Percentiles rank a stretch among this genome's conserved stretches.
These are phyloP conservation scores for Dynastes hyllus DNA, from an alignment of 2,888 invertebrate species.

Conservation along the genomic window DNA sequence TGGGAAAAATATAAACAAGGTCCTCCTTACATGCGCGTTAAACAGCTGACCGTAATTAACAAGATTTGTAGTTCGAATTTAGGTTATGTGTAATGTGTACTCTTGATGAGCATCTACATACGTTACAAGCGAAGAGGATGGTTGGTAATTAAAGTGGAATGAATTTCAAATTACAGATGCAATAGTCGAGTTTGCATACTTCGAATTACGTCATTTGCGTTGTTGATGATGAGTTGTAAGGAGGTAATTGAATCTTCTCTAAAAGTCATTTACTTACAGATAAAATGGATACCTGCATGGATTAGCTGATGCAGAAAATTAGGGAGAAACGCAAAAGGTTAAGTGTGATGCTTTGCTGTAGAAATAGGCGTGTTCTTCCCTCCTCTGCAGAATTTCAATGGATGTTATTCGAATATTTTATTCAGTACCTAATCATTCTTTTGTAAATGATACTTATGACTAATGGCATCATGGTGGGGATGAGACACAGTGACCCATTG, in stretches of 20 bases:
- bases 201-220: constrained; percentile 3
- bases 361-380: no score
- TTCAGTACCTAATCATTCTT: no score
- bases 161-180: constrained; percentile 28
- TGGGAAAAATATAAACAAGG: constrained; percentile 6
- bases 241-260: neutral
- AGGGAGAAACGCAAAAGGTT: neutral
- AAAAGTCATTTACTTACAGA: neutral
- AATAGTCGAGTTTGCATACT: neutral
- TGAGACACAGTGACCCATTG: no score
- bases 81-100: constrained; percentile 34
- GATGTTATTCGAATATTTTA: no score
- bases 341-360: no score
- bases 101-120: constrained; percentile 13
- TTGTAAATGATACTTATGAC: no score
- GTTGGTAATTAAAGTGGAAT: constrained; percentile 28
- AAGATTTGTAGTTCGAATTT: constrained; percentile 26
- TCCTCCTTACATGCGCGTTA: neutral
- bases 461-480: no score
- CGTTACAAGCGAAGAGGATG: neutral
- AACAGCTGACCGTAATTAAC: constrained; percentile 30
- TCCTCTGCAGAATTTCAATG: no score
- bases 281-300: neutral
- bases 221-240: neutral
- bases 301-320: neutral